These are phyloP conservation scores for Hydropotes inermis DNA, from an alignment of 2,113 vertebrate genomes.

Conservation along the genomic window DNA sequence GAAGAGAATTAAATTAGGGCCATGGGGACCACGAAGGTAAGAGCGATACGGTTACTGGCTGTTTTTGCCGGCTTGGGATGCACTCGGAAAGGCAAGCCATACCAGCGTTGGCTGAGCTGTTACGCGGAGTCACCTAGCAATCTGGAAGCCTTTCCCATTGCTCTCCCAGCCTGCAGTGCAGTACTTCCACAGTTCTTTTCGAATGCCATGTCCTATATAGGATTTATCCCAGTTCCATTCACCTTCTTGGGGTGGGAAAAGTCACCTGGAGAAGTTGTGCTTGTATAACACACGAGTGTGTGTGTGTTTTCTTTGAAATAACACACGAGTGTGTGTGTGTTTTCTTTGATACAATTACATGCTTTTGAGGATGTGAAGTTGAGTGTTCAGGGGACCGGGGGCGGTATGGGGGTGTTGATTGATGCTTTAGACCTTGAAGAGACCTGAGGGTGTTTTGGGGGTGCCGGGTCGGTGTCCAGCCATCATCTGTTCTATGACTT, in stretches of 20 bases:
- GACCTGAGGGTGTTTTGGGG: background rate
- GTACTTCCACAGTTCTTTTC: background rate
- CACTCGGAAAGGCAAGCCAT: background rate
- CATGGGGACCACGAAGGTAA: conserved; percentile 66
- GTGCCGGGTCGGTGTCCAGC: background rate
- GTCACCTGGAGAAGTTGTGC: background rate
- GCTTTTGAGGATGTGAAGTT: background rate
- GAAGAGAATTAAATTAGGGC: background rate
- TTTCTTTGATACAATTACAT: background rate
- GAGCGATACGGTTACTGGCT: background rate
- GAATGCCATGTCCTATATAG: background rate
- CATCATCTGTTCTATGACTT: background rate
- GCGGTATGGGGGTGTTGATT: background rate
- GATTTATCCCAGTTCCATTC: background rate
- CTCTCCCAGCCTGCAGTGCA: background rate
- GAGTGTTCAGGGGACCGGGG: background rate
- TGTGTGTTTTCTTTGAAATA: too few species aligned
- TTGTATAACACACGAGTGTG: background rate
- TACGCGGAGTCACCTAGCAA: background rate
- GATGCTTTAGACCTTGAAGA: background rate
- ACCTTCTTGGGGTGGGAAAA: background rate
- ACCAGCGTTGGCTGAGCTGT: background rate
- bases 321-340: background rate
- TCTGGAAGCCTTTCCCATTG: background rate
- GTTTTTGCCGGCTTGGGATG: background rate